Conservation (phyloP, 2,113 vertebrate genomes). For the Tylochromis polylepis region DNA sequence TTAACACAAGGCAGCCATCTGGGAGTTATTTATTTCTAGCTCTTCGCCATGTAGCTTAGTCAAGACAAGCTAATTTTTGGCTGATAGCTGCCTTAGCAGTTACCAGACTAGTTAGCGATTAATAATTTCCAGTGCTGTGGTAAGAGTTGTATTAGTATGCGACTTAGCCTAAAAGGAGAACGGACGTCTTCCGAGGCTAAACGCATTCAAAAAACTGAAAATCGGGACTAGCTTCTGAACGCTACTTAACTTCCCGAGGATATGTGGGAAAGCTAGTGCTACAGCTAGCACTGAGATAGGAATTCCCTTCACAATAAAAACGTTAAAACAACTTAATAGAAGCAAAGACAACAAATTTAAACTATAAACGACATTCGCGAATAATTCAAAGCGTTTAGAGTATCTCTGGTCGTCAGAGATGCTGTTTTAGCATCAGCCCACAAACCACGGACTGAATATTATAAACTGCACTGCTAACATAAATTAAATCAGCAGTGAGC, state of each 20-base stretch:
- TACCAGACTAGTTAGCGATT: not conserved
- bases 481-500: not conserved
- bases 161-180: not conserved
- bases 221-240: not conserved
- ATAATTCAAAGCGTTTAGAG: not conserved
- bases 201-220: not conserved
- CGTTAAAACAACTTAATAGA: not conserved
- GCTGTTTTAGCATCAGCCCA: not conserved
- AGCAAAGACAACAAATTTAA: not conserved
- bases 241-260: not conserved
- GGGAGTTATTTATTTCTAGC: not conserved
- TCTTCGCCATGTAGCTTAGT: not conserved
- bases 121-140: not conserved
- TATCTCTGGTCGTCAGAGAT: not conserved
- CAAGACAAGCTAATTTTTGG: not conserved
- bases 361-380: not conserved
- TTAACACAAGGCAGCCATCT: not conserved
- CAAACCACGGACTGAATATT: not conserved
- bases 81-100: not conserved
- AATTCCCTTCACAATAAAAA: not conserved
- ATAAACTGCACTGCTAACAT: not conserved
- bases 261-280: not conserved
- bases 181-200: accelerated
- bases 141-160: accelerated
- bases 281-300: not conserved